Conservation (phyloP, 2,888 invertebrate species). For the Hypselothyrea guttata region DNA sequence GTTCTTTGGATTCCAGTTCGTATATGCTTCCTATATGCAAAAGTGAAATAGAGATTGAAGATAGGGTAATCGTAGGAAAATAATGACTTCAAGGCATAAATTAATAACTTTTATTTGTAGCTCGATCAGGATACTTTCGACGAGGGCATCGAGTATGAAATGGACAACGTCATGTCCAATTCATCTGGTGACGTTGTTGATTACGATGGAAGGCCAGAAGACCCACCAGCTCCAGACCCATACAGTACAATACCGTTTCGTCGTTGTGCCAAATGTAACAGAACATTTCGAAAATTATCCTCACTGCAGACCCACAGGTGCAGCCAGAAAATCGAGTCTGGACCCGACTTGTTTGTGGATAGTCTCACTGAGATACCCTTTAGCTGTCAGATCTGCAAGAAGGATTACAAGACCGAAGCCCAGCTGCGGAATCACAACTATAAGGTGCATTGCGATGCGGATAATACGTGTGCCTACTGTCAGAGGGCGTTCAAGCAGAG, state of each 20-base stretch:
- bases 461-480: conserved; percentile 39
- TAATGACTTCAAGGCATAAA: not conserved
- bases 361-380: not conserved
- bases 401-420: conserved; percentile 21
- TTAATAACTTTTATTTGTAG: not conserved
- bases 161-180: not conserved
- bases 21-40: too few species aligned
- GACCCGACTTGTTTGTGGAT: not conserved
- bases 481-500: conserved; percentile 40
- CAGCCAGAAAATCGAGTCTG: not conserved
- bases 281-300: conserved; percentile 20
- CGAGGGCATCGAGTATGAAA: conserved; percentile 10
- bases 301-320: conserved; percentile 23
- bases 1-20: not conserved
- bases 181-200: not conserved
- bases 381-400: conserved; percentile 23
- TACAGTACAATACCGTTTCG: not conserved
- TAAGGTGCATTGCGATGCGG: conserved; percentile 25
- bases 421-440: conserved; percentile 17
- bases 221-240: not conserved
- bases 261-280: conserved; percentile 17
- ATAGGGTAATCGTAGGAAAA: conserved; percentile 15
- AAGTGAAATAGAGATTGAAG: not conserved
- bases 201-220: not conserved
- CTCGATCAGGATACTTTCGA: not conserved